phyloP scores from a whole-genome alignment of 2,888 invertebrate genomes.

The Oligia latruncula region DNA sequence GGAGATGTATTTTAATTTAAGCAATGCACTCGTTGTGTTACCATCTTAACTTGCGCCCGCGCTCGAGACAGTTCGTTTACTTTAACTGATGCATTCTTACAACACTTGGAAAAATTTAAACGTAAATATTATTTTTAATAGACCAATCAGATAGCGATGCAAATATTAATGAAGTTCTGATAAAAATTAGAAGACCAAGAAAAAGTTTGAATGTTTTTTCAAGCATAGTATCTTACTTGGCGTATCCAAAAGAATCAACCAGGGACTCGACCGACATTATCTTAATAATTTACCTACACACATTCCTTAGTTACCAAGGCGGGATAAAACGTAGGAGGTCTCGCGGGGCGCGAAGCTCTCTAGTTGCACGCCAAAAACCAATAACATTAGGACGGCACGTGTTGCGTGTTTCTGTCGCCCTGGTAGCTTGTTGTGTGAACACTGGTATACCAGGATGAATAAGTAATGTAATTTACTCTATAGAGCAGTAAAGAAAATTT shows the following conservation, averaged over 20 bases:
- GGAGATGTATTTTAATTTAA: constrained; percentile 17
- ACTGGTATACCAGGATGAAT: constrained; percentile 57
- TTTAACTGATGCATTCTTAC: constrained; percentile 62
- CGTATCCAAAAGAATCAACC: constrained; percentile 44
- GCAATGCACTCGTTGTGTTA: constrained; percentile 39
- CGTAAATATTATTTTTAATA: constrained; percentile 57
- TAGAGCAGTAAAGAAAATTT: constrained; percentile 19
- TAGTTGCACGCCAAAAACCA: constrained; percentile 83
- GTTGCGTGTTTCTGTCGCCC: constrained; percentile 78
- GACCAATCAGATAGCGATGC: constrained; percentile 32
- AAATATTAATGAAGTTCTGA: constrained; percentile 32
- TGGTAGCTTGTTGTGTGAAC: constrained; percentile 69
- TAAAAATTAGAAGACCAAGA: not conserved
- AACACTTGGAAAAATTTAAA: constrained; percentile 63
- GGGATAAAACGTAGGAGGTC: constrained; percentile 83
- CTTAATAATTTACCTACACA: constrained; percentile 79
- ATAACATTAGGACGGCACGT: constrained; percentile 86
- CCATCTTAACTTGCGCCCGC: constrained; percentile 51
- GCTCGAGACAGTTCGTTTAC: constrained; percentile 65
- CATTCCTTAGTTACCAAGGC: constrained; percentile 79
- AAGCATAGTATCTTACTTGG: not conserved
- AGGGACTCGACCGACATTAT: constrained; percentile 67
- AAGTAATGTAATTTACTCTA: constrained; percentile 55
- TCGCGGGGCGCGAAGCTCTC: constrained; percentile 74
- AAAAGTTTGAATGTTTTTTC: not conserved